These are phyloP conservation scores for Meta bourneti DNA, from an alignment of 2,888 invertebrate genomes.

Conservation along the genomic window DNA sequence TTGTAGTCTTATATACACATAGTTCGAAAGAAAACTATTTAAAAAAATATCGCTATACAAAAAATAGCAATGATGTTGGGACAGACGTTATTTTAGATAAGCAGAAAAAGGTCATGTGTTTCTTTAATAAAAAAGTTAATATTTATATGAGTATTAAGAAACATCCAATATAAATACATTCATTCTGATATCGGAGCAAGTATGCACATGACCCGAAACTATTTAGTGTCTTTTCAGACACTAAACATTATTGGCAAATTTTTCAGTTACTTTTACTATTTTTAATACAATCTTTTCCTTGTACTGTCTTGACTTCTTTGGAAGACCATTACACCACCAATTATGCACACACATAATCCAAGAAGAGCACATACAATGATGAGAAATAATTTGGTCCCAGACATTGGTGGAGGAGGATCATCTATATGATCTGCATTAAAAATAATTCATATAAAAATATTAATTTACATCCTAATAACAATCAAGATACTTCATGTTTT, in stretches of 20 bases:
- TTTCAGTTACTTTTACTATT: background rate
- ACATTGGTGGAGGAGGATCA: slow-evolving; percentile 90
- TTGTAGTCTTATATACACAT: too few relatives aligned
- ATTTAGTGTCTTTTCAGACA: background rate
- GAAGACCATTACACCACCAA: slow-evolving; percentile 94
- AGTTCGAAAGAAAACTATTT: too few relatives aligned
- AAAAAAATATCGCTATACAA: too few relatives aligned
- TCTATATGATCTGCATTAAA: slow-evolving; percentile 87
- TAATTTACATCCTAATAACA: too few relatives aligned
- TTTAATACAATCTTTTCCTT: slow-evolving; percentile 91
- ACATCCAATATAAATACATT: slow-evolving; percentile 46
- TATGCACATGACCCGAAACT: slow-evolving; percentile 21
- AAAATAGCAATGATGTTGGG: too few relatives aligned
- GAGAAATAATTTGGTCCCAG: slow-evolving; percentile 94
- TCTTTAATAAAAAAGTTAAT: too few relatives aligned
- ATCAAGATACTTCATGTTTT: too few relatives aligned
- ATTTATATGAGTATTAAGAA: slow-evolving; percentile 30
- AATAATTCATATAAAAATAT: background rate
- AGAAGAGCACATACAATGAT: slow-evolving; percentile 92
- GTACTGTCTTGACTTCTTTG: slow-evolving; percentile 94
- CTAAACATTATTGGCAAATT: background rate
- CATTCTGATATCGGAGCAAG: slow-evolving; percentile 24
- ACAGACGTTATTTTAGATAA: too few relatives aligned
- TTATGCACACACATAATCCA: slow-evolving; percentile 89
- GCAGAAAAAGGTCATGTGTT: too few relatives aligned